A percentile compares a stretch with the other conserved stretches of the same genome.
These are phyloP conservation scores for Rhagonycha fulva DNA, from an alignment of 2,888 invertebrate genomes.

Conservation along the genomic window DNA sequence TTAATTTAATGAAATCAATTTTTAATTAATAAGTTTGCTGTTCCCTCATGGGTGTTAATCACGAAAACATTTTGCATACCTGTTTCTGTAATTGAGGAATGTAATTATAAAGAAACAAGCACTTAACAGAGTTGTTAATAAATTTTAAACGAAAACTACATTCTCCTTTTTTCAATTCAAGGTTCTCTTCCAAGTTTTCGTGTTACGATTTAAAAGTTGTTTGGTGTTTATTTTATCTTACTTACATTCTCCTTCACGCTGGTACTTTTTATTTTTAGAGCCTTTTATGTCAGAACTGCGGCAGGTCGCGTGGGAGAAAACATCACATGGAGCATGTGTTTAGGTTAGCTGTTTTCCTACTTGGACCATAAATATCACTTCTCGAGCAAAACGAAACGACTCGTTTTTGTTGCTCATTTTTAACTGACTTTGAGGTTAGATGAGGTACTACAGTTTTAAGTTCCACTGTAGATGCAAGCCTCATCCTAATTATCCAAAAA, in stretches of 20 bases:
- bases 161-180: neutral
- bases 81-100: neutral
- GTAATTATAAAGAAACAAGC: neutral
- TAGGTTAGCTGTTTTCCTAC: constrained; percentile 19
- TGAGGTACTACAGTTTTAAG: neutral
- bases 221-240: constrained; percentile 46
- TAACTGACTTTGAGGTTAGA: neutral
- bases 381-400: neutral
- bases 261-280: constrained; percentile 34
- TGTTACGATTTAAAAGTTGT: neutral
- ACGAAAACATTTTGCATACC: neutral
- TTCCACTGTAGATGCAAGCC: neutral
- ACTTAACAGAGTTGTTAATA: neutral
- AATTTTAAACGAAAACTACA: neutral
- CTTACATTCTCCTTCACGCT: constrained; percentile 44
- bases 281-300: constrained; percentile 35
- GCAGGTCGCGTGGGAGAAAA: constrained; percentile 41
- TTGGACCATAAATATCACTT: constrained; percentile 8
- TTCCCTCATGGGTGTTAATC: neutral
- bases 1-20: neutral
- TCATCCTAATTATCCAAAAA: neutral
- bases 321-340: constrained; percentile 45
- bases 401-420: neutral
- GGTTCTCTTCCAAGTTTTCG: neutral
- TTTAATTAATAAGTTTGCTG: neutral